Evolutionary conservation across 2,888 invertebrate genomes (phyloP).

Genomic region (Spisula subtruncata): DNA sequence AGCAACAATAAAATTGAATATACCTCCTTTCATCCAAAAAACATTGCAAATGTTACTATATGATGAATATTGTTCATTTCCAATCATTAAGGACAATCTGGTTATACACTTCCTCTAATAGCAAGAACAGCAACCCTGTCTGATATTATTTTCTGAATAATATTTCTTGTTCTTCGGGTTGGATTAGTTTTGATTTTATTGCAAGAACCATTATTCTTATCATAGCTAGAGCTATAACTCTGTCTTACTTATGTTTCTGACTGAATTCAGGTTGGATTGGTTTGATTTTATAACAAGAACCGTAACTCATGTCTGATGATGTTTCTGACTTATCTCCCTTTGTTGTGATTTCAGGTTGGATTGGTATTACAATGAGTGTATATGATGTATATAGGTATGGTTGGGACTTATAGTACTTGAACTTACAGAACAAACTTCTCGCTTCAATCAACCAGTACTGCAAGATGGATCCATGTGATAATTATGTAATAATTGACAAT

Average conservation of each 20-base stretch:
- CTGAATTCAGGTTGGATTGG: not conserved
- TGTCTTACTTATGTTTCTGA: not conserved
- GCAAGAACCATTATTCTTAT: too few species aligned
- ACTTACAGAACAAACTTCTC: not conserved
- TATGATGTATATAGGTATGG: constrained; percentile 4
- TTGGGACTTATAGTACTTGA: not conserved
- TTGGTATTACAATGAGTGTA: constrained; percentile 81
- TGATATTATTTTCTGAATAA: too few species aligned
- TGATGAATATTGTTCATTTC: too few species aligned
- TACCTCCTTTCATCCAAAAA: too few species aligned
- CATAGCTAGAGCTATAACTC: too few species aligned
- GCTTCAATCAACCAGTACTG: not conserved
- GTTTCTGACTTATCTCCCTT: not conserved
- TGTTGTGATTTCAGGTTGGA: constrained; percentile 76
- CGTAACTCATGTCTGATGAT: not conserved
- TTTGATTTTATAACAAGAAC: not conserved
- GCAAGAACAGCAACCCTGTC: too few species aligned
- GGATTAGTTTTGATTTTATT: too few species aligned
- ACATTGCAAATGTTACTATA: too few species aligned
- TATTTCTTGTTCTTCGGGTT: too few species aligned
- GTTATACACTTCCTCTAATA: too few species aligned
- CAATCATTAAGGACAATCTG: too few species aligned
- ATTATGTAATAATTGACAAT: not conserved
- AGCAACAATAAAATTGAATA: too few species aligned
- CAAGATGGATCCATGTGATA: not conserved